These are phyloP conservation scores for Nasonia oneida DNA, from an alignment of 2,888 invertebrate genomes.

Conservation along the genomic window DNA sequence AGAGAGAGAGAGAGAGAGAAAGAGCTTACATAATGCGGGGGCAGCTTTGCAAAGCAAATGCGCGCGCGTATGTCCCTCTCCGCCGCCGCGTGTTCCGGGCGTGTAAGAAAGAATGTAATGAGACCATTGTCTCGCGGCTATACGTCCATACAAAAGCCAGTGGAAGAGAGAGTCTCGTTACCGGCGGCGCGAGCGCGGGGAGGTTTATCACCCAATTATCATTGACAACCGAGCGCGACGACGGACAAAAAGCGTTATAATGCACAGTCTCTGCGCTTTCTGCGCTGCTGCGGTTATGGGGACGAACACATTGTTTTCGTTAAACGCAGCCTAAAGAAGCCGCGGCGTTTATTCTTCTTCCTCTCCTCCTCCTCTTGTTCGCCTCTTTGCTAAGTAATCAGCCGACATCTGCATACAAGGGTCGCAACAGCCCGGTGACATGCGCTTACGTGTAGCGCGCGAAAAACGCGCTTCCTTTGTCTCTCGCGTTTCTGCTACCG, in stretches of 20 bases:
- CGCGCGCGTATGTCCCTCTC: background rate
- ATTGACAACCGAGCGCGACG: conserved; percentile 66
- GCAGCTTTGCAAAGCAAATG: background rate
- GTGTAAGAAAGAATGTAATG: conserved; percentile 64
- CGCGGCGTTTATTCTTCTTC: conserved; percentile 29
- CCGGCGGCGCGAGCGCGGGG: conserved; percentile 30
- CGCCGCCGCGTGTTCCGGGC: background rate
- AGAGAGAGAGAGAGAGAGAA: background rate
- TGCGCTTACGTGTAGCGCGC: conserved; percentile 33
- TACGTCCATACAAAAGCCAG: background rate
- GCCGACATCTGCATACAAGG: conserved; percentile 71
- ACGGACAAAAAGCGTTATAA: conserved; percentile 66
- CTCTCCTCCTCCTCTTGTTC: conserved; percentile 8
- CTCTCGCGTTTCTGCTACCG: background rate
- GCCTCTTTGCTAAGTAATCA: conserved; percentile 56
- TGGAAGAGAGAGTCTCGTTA: conserved; percentile 50
- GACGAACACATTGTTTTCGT: conserved; percentile 51
- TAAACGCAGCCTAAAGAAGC: conserved; percentile 38
- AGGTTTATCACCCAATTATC: conserved; percentile 71
- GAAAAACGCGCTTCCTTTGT: conserved; percentile 53
- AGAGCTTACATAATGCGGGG: conserved; percentile 48
- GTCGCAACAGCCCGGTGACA: conserved; percentile 53
- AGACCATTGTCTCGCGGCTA: conserved; percentile 57
- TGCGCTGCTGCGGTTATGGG: background rate
- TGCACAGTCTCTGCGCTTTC: background rate